phyloP scores from a whole-genome alignment of 2,888 invertebrate species.

The Drosophila merina region DNA sequence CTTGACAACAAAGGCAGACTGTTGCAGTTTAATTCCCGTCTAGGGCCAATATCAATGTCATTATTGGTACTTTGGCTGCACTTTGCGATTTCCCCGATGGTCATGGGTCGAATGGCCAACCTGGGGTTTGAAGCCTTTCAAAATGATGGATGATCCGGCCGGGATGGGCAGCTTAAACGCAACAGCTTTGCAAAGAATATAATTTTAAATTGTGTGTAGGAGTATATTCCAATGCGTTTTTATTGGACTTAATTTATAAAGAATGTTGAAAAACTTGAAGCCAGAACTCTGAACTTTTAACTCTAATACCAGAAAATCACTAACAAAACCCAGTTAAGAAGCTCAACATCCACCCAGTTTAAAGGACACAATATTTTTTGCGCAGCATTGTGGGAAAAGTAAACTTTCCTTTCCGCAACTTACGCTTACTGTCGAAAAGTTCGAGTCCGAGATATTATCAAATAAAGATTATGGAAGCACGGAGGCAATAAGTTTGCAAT shows the following conservation, averaged over 20 bases:
- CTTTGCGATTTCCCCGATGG: constrained; percentile 15
- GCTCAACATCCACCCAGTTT: not conserved
- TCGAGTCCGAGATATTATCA: constrained; percentile 16
- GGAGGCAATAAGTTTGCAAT: constrained; percentile 44
- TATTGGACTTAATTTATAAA: no score
- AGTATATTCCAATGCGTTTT: no score
- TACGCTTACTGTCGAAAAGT: constrained; percentile 31
- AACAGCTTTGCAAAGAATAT: not conserved
- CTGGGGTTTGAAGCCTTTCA: constrained; percentile 27
- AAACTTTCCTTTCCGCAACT: constrained; percentile 29
- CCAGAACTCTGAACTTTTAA: constrained; percentile 1
- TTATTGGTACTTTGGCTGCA: constrained; percentile 54
- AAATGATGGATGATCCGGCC: constrained; percentile 23
- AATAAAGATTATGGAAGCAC: constrained; percentile 20
- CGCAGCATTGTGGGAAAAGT: not conserved
- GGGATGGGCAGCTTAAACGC: not conserved
- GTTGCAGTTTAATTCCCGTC: constrained; percentile 9
- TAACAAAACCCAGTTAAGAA: not conserved
- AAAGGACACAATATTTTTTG: not conserved
- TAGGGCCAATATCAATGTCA: constrained; percentile 37
- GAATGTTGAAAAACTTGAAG: not conserved
- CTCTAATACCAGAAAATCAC: constrained; percentile 1
- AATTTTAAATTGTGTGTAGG: not conserved
- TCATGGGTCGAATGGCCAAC: constrained; percentile 1
- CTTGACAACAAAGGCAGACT: constrained; percentile 31